phyloP scores from a whole-genome alignment of 2,888 invertebrate genomes.

The Spisula subtruncata region DNA sequence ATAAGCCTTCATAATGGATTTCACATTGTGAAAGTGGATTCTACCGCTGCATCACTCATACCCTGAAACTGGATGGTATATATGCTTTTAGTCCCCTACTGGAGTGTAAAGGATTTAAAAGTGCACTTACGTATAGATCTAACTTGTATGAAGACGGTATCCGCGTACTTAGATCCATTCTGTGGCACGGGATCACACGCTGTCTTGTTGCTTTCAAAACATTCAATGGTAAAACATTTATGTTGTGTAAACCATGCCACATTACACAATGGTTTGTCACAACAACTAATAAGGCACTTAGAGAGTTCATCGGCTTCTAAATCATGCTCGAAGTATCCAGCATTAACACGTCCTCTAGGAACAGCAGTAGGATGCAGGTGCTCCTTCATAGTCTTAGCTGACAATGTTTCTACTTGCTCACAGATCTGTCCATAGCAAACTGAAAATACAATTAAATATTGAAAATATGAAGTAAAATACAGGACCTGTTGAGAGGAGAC shows the following conservation, averaged over 20 bases:
- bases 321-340: conserved; percentile 60
- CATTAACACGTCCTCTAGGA: conserved; percentile 49
- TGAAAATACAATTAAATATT: conserved; percentile 27
- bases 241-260: conserved; percentile 64
- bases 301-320: conserved; percentile 42
- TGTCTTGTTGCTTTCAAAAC: conserved; percentile 30
- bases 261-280: conserved; percentile 63
- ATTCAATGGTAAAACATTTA: conserved; percentile 63
- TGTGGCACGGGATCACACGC: conserved; percentile 51
- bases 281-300: conserved; percentile 61
- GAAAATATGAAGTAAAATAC: background rate
- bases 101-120: background rate
- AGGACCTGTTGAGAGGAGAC: background rate
- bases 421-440: conserved; percentile 41
- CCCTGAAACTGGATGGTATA: too few species aligned
- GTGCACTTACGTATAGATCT: conserved; percentile 58
- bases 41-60: too few species aligned
- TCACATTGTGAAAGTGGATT: too few species aligned
- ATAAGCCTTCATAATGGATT: too few species aligned
- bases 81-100: too few species aligned
- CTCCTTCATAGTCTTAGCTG: conserved; percentile 22
- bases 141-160: conserved; percentile 59
- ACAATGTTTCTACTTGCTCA: conserved; percentile 34
- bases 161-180: conserved; percentile 32
- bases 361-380: conserved; percentile 42